Conservation (phyloP, 2,113 vertebrate genomes). For the Podarcis cretensis region DNA sequence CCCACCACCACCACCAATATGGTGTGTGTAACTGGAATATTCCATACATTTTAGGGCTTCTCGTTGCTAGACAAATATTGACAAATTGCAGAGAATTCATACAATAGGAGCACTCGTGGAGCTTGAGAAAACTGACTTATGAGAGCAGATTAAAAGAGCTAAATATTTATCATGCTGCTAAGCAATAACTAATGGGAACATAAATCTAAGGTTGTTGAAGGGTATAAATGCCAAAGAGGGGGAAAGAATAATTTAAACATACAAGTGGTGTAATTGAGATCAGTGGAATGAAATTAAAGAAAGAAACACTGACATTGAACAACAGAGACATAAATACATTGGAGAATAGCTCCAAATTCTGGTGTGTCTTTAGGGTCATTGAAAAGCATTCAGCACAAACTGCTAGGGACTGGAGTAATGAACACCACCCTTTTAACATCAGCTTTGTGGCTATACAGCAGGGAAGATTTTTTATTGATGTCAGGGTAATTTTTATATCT, state of each 20-base stretch:
- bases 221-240: constrained; percentile 5
- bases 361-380: neutral
- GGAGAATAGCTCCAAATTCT: neutral
- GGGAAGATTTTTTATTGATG: neutral
- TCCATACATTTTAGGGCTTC: neutral
- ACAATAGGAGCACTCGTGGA: neutral
- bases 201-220: constrained; percentile 25
- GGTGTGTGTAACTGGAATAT: neutral
- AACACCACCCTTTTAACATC: neutral
- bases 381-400: neutral
- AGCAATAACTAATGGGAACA: constrained; percentile 26
- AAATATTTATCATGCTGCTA: constrained; percentile 33
- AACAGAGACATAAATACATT: neutral
- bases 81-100: neutral
- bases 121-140: constrained; percentile 14
- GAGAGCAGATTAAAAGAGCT: constrained; percentile 34
- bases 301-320: neutral
- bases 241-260: constrained; percentile 16
- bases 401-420: neutral
- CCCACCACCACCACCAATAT: neutral
- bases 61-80: constrained; percentile 1
- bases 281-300: constrained; percentile 7
- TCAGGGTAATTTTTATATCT: neutral
- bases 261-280: constrained; percentile 7
- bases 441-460: neutral